Evolutionary conservation across 1,140 invertebrate species (phyloP), one percentile per base, ranked within the genome.

Genomic region (Aricia agestis): DNA sequence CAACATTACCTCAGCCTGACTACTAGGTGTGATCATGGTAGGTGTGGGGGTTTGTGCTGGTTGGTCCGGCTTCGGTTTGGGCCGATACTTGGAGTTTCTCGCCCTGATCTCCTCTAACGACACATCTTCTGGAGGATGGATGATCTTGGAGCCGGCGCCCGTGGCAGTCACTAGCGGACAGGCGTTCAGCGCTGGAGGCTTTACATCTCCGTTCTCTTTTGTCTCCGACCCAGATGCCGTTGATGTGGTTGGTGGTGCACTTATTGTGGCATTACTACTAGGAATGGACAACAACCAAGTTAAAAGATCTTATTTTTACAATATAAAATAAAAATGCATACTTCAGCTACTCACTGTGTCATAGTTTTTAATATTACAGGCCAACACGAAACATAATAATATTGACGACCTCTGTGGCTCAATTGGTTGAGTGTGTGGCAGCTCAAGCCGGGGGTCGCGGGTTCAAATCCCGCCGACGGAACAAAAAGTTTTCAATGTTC

Each of bases 51-150:
- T 42, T 9, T 78, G 78, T 18, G 78, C 66, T 6, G 76, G 82
- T n/a, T 78, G 72, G 65, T 85, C 81, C 0, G 80, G 80, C 67
- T 80, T 89, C 41, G 78, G 85, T 74, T 92, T 91, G 76, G 91
- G 91, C 67, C 94, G 93, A 87, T 98, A 98, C 85, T 96, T 96
- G 3, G 94, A 93, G 80, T 95, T 91, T 73, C 95, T 93, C 11
- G 97, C 95, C 68, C 96, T 93, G 74, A 97, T 94, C 92, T 98
- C 97, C 87, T 98, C 98, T 92, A 98, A 81, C 63, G 97, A 98
- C 59, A 98, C 95, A 92, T 99, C 98, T 90, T 99, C 97, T 31
- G 96, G 95, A 31, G 98, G 98, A 91, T 99, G 98, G 81, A 99
- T 95, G 68, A 99, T 98, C 92, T 97, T 97, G 84, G 97, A 97